phyloP scores from a whole-genome alignment of 2,113 vertebrate genomes.

The Pan troglodytes region NHGRI_mPanTro3-v2.1_pri NC_072412.2:63053001-63053500 shows the following conservation, averaged over 20 bases:
- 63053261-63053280: not conserved
- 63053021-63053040: not conserved
- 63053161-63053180: not conserved
- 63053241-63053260: not conserved
- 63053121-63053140: not conserved
- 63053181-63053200: not conserved
- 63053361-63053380: not conserved
- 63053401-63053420: not conserved
- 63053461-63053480: not conserved
- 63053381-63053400: not conserved
- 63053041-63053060: not conserved
- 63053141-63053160: not conserved
- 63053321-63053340: not conserved
- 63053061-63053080: not conserved
- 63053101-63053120: not conserved
- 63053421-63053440: not conserved
- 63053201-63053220: not conserved
- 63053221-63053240: not conserved
- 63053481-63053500: not conserved
- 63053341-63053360: not conserved
- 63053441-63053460: not conserved
- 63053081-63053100: not conserved
- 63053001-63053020: not conserved
- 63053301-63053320: not conserved
- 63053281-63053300: not conserved